Conservation (phyloP, 2,113 vertebrate species). For the Monarcha castaneiventris region DNA sequence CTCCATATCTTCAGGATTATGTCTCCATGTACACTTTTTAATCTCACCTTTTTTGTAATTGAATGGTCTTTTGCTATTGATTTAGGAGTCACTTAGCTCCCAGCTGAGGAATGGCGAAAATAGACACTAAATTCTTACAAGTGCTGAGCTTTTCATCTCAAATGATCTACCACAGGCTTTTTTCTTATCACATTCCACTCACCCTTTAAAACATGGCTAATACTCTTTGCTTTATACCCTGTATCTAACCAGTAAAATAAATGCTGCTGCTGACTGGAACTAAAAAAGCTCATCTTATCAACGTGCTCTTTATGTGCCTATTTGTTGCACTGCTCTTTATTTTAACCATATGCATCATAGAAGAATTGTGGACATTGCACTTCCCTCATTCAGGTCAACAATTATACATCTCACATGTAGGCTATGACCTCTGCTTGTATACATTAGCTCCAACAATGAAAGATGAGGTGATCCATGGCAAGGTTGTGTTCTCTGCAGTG, state of each 20-base stretch:
- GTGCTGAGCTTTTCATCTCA: neutral
- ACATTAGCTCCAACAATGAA: neutral
- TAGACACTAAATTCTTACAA: neutral
- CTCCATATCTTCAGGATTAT: neutral
- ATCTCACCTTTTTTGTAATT: neutral
- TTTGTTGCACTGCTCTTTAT: neutral
- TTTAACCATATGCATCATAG: neutral
- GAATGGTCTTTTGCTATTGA: neutral
- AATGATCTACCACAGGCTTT: neutral
- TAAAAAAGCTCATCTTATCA: neutral
- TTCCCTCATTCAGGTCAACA: neutral
- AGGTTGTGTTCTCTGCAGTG: neutral
- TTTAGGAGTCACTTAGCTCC: neutral
- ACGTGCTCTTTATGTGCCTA: neutral
- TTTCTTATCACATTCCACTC: neutral
- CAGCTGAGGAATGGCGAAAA: neutral
- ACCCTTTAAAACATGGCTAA: neutral
- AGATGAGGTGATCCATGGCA: neutral
- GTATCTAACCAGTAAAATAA: neutral
- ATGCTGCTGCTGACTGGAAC: neutral
- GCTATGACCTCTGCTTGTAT: conserved; percentile 10
- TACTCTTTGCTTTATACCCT: neutral
- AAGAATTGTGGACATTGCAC: neutral
- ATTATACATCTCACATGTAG: neutral
- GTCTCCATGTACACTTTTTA: neutral